Evolutionary conservation across 2,797 vertebrate species (phyloP).

Genomic region (Alca torda): DNA sequence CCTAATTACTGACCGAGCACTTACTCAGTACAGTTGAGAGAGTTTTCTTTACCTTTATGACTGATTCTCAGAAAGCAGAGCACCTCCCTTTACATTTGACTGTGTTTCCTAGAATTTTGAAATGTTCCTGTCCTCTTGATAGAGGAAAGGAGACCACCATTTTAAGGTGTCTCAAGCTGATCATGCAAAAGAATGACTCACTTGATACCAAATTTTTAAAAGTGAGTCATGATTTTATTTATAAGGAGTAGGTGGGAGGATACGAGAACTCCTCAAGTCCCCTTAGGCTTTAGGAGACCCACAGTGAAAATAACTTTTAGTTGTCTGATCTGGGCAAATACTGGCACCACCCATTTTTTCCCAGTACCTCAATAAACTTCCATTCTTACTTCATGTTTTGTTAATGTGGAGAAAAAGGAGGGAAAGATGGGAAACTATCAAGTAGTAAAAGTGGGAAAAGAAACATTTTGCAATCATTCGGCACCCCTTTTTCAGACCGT

Average conservation of each 20-base stretch:
- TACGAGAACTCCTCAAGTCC: constrained; percentile 44
- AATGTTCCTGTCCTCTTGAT: not conserved
- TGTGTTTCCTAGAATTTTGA: not conserved
- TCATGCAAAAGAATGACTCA: constrained; percentile 17
- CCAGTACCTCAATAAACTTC: not conserved
- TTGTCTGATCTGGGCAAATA: not conserved
- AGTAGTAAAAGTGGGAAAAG: constrained; percentile 5
- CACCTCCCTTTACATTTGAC: not conserved
- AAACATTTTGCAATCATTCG: not conserved
- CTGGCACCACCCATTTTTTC: not conserved
- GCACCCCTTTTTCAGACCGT: constrained; percentile 27
- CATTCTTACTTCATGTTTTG: not conserved
- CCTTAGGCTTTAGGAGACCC: constrained; percentile 40
- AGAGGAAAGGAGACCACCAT: not conserved
- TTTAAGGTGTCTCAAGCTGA: constrained; percentile 4
- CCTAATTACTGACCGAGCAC: not conserved
- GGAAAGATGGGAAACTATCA: not conserved
- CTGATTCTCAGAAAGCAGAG: not conserved
- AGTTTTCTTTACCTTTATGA: not conserved
- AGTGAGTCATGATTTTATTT: constrained; percentile 63
- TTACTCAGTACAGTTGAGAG: not conserved
- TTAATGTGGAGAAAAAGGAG: not conserved
- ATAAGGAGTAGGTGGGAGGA: constrained; percentile 51
- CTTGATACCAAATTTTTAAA: constrained; percentile 52
- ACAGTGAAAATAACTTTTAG: not conserved